Base-by-base conservation (phyloP, 2,888 invertebrate species). In the Perithous albicinctus region DNA sequence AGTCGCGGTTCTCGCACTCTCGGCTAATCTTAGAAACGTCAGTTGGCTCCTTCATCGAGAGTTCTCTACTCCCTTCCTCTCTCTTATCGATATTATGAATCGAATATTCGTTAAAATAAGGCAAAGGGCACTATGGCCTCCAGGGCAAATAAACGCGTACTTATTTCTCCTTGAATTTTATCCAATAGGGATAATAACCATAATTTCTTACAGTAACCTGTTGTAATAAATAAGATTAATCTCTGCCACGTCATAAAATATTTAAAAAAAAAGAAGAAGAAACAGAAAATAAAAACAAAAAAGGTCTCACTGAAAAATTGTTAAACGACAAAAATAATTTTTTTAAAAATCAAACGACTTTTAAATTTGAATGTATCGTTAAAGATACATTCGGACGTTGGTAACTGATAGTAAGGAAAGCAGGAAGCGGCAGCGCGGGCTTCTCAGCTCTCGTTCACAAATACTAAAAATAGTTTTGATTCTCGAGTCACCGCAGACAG, bases 11-110 rank as follows among this genome's bases (percentile, higher is more conserved):
- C 84, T 78, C 84, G 72, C 83, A 80, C 76, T 82, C 80, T 82
- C 84, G 78, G 85, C 85, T 87, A 87, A 89, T 88, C 87, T 86
- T 86, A 86, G 86, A 85, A 82, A 38, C 85, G 73, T 85, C 82
- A 80, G 78, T 75, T 80, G 84, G 63, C 74, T 38, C 32, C 73
- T 78, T 54, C 69, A 48, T 78, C 73, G 72, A 32, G 69, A 66
- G 32, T 70, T 70, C 48, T 29, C 54, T 29, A 8, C 54, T 72
- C 74, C 66, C 56, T 72, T n/a, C n/a, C n/a, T 76, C 43, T 48
- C 66, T 72, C 72, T 82, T 79, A 82, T 82, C 82, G 82, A 82
- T 67, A 82, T 76, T 63, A 61, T 32, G 35, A 61, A 82, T 82
- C 82, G 76, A 72, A 72, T 73, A 78, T 72, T 76, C 66, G 61